A percentile compares a stretch with the other conserved stretches of the same genome.
Evolutionary conservation across 2,113 vertebrate genomes (phyloP).

Genomic region (Ictidomys tridecemlineatus): DNA sequence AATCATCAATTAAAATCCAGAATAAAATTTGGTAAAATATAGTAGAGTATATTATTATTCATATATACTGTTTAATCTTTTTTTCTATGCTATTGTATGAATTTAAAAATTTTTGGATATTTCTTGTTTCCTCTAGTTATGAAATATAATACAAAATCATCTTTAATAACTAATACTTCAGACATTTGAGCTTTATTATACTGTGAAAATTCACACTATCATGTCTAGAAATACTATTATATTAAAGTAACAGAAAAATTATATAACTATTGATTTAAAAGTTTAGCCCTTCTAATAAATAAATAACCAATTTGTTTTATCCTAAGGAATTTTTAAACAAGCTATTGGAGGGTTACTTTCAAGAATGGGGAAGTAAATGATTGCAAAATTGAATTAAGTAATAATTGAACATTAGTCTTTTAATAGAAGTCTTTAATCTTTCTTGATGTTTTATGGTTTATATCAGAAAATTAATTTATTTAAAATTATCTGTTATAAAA

Average conservation of each 20-base stretch:
- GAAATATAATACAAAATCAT: background rate
- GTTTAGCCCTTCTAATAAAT: background rate
- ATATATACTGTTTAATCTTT: background rate
- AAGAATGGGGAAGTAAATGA: background rate
- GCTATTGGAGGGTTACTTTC: background rate
- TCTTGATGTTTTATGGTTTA: background rate
- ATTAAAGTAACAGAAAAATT: background rate
- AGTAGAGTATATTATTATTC: background rate
- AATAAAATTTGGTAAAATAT: background rate
- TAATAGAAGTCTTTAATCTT: background rate
- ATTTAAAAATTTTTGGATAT: background rate
- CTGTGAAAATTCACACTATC: background rate
- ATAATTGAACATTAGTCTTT: background rate
- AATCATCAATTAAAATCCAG: background rate
- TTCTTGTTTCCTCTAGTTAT: background rate
- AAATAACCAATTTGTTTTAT: constrained; percentile 1
- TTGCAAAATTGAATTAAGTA: background rate
- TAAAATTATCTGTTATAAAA: background rate
- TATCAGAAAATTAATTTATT: background rate
- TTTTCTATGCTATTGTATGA: background rate
- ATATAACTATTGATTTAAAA: background rate
- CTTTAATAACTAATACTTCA: background rate
- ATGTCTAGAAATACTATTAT: background rate
- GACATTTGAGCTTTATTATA: background rate
- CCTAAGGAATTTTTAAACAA: background rate